Evolutionary conservation across 2,113 vertebrate species (phyloP), one percentile per base, ranked within the genome.

Genomic region (Oophaga pumilio): DNA sequence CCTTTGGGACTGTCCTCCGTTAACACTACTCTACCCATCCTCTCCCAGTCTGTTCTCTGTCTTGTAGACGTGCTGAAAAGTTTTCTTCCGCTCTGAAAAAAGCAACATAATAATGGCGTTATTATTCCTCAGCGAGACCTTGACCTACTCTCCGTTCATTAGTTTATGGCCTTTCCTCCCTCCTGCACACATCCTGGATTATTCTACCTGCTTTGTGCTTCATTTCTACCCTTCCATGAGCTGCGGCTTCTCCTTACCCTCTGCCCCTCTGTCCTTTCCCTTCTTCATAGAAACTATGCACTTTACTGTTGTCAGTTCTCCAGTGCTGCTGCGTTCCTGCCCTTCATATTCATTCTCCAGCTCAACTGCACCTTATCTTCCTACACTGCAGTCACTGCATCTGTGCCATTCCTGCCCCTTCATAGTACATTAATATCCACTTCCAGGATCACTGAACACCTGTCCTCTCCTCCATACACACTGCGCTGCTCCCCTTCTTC

Each of bases 311-410:
- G 6, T 62, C 14, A 6, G 6, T 18, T 20, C 18, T 62, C 14
- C 60, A 84, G 79, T 86, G 57, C 22, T 3, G 18, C 84, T 89
- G 85, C 87, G 88, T 71, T 80, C 15, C 60, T 62, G 14, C 18
- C 60, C 18, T 62, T 43, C 33, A 43, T 43, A 43, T 43, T 43
- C 53, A 13, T 56, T 13, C 53, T 56, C 53, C 53, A 2, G 14
- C 60, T 62, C 60, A 3, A 20, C 18, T 17, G 15, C 13, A 62
- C 60, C 6, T 62, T 62, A 15, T 62, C 6, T 0, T 18, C 2
- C 18, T 62, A 13, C 18, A 62, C 13, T 18, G 60, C 18, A 13
- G 6, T 3, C 18, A 17, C 60, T 17, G 14, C 13, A 62, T 17
- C 1, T 62, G 60, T 62, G 14, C 18, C 18, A 9, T 62, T 20